Evolutionary conservation across 2,113 vertebrate genomes (phyloP).

Genomic region (Cettia cetti): DNA sequence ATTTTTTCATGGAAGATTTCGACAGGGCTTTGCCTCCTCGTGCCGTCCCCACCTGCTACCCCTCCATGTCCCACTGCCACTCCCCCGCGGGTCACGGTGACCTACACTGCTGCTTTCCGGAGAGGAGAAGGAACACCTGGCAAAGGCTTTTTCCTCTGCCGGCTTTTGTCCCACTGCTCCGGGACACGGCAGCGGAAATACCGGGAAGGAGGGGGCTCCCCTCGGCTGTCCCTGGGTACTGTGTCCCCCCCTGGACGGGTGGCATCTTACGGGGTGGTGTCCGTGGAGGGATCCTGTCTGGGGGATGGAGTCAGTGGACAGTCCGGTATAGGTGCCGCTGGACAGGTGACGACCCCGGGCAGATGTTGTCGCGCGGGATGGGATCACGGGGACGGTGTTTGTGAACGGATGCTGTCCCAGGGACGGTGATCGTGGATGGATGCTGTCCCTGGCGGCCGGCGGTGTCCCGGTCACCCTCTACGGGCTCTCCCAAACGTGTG

Average conservation of each 20-base stretch:
- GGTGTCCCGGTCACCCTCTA: neutral
- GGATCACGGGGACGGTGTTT: no score
- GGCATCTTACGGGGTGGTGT: neutral
- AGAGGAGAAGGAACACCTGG: neutral
- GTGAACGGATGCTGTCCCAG: neutral
- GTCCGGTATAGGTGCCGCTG: neutral
- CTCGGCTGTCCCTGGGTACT: neutral
- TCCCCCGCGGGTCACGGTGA: neutral
- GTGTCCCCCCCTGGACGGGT: neutral
- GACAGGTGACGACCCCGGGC: neutral
- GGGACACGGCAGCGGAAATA: neutral
- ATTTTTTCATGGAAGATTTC: neutral
- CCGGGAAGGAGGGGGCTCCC: neutral
- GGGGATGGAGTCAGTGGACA: accelerated
- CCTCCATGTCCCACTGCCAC: neutral
- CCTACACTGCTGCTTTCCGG: neutral
- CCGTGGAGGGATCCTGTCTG: neutral
- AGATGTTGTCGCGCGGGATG: accelerated
- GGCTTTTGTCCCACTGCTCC: neutral
- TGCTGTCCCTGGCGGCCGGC: neutral
- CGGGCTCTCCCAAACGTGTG: no score
- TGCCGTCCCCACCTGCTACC: neutral
- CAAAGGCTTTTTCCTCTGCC: neutral
- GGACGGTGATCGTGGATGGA: neutral
- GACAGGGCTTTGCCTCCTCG: neutral